A percentile compares a stretch with the other conserved stretches of the same genome.
Evolutionary conservation across 1,140 invertebrate species (phyloP).

Genomic region (Portunus trituberculatus): DNA sequence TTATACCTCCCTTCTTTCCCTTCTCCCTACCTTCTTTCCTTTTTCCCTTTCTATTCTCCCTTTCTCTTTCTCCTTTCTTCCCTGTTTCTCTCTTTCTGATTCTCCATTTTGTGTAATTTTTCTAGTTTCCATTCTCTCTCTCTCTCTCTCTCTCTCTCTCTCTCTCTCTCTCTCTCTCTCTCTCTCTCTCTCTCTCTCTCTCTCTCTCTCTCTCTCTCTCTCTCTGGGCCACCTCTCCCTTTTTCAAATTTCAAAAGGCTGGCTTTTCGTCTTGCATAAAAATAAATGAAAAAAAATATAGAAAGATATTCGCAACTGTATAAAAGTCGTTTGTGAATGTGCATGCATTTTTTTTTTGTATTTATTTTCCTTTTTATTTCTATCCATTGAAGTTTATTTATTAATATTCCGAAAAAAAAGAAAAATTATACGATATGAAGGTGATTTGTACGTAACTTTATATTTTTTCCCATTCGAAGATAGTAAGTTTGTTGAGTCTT

Average conservation of each 20-base stretch:
- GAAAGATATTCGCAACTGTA: background rate
- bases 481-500: no score
- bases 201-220: conserved; percentile 12
- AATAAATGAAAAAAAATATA: background rate
- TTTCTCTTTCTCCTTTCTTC: background rate
- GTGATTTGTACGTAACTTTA: no score
- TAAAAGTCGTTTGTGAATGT: conserved; percentile 23
- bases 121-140: background rate
- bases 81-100: background rate
- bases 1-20: background rate
- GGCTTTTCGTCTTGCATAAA: background rate
- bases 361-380: background rate
- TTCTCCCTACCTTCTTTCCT: background rate
- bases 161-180: conserved; percentile 20
- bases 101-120: background rate
- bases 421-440: background rate
- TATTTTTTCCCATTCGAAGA: no score
- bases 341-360: background rate
- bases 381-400: background rate
- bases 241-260: conserved; percentile 14
- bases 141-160: conserved; percentile 14
- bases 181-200: conserved; percentile 10
- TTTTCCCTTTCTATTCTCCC: background rate
- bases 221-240: background rate
- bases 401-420: background rate